Base-by-base conservation (phyloP, 2,797 vertebrate genomes). In the Epinephelus awoara region DNA sequence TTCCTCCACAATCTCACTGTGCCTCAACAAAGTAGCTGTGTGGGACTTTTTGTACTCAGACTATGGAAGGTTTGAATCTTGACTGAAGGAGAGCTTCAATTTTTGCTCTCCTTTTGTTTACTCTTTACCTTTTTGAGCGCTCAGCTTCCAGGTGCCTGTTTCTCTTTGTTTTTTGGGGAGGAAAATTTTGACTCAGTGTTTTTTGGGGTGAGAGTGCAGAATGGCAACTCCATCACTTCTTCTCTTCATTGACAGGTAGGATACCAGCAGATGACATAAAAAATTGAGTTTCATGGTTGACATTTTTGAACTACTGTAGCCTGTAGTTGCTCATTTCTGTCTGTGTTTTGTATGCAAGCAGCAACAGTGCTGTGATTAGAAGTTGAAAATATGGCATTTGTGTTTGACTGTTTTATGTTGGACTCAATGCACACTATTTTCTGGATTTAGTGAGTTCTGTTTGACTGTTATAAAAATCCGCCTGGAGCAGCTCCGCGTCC, bases 161-260 rank as follows among this genome's bases (percentile, higher is more conserved):
- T 58, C 10, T 78, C 3, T 54, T 11, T 62, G 14, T 58, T 17
- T 72, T 54, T 47, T 42, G 13, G 3, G 19, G 21, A 34, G 9
- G 19, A 51, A 2, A 10, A 17, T 18, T 74, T 68, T 59, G 2
- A 58, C 18, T 71, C 15, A 23, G 38, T 70, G 29, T 70, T 73
- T 50, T 67, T 42, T 51, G 54, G 50, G 50, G 15, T 58, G 64
- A 77, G 57, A 0, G 49, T 50, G 40, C 71, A 88, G 75, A 11
- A 94, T 94, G 93, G 89, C 93, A 13, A 17, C 90, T 6, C 88
- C 93, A 6, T 92, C 93, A 2, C 85, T 94, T 29, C 72, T 94
- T 23, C 75, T 94, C 14, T 92, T 86, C 90, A 90, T 84, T 19
- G 93, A 94, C 92, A 90, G 91, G 93, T 93, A 91, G 44, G 91